Evolutionary conservation across 2,888 invertebrate genomes (phyloP), one percentile per base, ranked within the genome.

Genomic region (Leptopilina drosophilae): DNA sequence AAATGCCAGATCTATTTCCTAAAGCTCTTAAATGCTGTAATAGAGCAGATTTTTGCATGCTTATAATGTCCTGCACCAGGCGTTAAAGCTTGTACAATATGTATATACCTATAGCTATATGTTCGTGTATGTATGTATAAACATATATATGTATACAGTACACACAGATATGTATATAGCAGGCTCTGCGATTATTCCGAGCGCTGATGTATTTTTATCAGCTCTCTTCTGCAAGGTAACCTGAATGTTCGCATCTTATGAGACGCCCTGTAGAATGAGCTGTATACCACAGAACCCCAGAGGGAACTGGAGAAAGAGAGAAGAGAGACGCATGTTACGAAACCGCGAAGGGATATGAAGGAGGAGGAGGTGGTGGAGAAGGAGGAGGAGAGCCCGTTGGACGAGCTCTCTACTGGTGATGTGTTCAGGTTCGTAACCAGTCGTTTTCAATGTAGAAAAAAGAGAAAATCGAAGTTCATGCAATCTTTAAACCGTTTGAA

Each of bases 201-300:
- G 87, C 88, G 87, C 87, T 87, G 86, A 87, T 88, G 86, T 88
- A 88, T 88, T 88, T 88, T 88, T 88, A 88, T 86, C 87, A 84
- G 85, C 82, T 77, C 79, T 73, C 73, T 73, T 56, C 73, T 78
- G 77, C 78, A 76, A 78, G 82, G 81, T 79, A 80, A 80, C 81
- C 77, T 81, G 79, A 78, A 78, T 78, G 78, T 82, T 81, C 78
- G 81, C 79, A 77, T 81, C 76, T 80, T 81, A 76, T 78, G 79
- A 80, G 80, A 79, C 75, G 78, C 78, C 77, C 78, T 81, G 80
- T 80, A 78, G 53, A 64, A 49, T 26, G 77, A 69, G 69, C 49
- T 69, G 49, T 69, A 69, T 73, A 33, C 73, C 56, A 53, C 56
- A 73, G 73, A 56, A 33, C 20, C 73, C 73, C 56, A 64, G 64